A percentile compares a stretch with the other conserved stretches of the same genome.
Conservation (phyloP, 2,797 vertebrate species). For the Poecile montanus region DNA sequence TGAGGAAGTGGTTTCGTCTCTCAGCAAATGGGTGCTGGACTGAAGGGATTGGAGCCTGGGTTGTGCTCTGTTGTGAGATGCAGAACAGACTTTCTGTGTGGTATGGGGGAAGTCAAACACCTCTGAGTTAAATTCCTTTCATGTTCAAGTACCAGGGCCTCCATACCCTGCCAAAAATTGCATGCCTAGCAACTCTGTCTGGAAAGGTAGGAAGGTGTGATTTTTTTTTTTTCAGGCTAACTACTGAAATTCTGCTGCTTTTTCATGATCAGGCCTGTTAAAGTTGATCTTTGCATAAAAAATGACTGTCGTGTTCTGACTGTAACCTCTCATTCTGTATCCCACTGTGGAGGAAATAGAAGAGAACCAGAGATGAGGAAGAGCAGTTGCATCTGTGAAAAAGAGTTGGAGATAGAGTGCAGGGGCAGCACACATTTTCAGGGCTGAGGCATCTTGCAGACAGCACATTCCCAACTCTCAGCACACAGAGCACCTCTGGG, state of each 20-base stretch:
- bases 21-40: not conserved
- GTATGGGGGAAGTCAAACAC: not conserved
- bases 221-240: not conserved
- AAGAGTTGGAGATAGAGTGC: not conserved
- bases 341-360: not conserved
- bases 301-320: not conserved
- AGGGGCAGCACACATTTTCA: too few relatives aligned
- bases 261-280: not conserved
- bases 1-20: not conserved
- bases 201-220: not conserved
- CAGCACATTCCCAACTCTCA: not conserved
- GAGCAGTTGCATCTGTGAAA: not conserved
- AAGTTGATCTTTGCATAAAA: not conserved
- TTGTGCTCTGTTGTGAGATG: not conserved
- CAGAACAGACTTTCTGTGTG: not conserved
- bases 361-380: not conserved
- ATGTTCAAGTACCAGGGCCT: not conserved
- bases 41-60: not conserved
- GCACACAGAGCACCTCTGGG: not conserved
- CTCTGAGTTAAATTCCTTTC: not conserved
- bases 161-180: accelerated
- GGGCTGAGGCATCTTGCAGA: not conserved
- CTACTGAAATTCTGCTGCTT: accelerated
- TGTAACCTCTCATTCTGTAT: not conserved
- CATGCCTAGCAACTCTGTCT: not conserved